These are phyloP conservation scores for Podarcis cretensis DNA, from an alignment of 2,113 vertebrate species.

Conservation along the genomic window DNA sequence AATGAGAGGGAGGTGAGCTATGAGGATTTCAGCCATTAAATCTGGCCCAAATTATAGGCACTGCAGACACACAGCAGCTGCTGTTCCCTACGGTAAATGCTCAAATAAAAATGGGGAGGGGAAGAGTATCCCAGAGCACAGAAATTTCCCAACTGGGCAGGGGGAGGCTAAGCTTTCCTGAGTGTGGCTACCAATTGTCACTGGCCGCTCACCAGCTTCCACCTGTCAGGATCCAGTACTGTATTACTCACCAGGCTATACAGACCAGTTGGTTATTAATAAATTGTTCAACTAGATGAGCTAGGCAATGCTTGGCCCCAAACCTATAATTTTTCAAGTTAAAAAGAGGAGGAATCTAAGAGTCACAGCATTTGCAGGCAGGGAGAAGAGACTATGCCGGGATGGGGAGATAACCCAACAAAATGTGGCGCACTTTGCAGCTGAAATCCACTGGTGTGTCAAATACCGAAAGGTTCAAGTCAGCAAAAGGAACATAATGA, in stretches of 20 bases:
- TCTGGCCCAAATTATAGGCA: constrained; percentile 56
- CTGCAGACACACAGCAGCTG: constrained; percentile 42
- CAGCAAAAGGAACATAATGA: constrained; percentile 12
- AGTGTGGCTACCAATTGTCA: constrained; percentile 26
- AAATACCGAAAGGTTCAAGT: constrained; percentile 26
- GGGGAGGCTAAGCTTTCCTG: constrained; percentile 19
- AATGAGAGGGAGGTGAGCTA: constrained; percentile 33
- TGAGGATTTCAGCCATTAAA: constrained; percentile 41
- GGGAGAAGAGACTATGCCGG: not conserved
- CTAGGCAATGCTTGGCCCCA: not conserved
- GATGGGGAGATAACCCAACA: not conserved
- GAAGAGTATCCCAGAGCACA: constrained; percentile 39
- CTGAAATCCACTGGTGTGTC: constrained; percentile 16
- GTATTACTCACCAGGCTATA: not conserved
- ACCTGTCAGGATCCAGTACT: not conserved
- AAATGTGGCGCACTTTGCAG: constrained; percentile 2
- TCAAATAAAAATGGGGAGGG: constrained; percentile 32
- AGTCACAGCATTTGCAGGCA: too few relatives aligned
- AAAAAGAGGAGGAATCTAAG: not conserved
- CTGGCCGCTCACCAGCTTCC: not conserved
- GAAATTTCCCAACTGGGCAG: constrained; percentile 27
- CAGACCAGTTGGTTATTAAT: constrained; percentile 8
- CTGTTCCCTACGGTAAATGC: constrained; percentile 15
- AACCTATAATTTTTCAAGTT: not conserved
- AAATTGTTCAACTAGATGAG: not conserved